Conservation (phyloP, 2,797 vertebrate genomes). For the Smutsia gigantea region DNA sequence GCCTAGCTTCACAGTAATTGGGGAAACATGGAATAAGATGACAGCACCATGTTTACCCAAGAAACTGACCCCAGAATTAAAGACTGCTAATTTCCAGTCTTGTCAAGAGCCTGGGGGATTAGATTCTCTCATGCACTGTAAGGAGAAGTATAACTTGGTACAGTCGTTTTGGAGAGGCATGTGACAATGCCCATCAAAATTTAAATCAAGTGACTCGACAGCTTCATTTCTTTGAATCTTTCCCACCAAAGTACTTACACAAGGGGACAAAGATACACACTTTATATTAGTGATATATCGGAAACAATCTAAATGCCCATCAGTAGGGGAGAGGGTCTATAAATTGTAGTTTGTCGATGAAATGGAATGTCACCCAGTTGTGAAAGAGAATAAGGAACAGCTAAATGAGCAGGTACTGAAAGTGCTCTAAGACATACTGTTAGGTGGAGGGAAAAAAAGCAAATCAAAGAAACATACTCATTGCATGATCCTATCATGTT, state of each 20-base stretch:
- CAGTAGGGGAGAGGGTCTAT: not conserved
- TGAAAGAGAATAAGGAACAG: not conserved
- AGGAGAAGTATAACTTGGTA: not conserved
- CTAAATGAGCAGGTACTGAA: not conserved
- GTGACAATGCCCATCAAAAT: not conserved
- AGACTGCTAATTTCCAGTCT: not conserved
- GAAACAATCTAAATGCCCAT: not conserved
- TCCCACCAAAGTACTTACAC: constrained; percentile 11
- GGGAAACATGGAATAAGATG: not conserved
- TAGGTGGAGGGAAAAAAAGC: not conserved
- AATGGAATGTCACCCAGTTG: not conserved
- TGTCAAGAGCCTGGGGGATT: not conserved
- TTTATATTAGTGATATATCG: not conserved
- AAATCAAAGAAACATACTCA: not conserved
- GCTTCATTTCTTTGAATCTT: not conserved
- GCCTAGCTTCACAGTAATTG: not conserved
- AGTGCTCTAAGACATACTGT: not conserved
- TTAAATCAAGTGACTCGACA: not conserved
- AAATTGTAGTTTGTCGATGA: not conserved
- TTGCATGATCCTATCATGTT: not conserved
- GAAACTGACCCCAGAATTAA: not conserved
- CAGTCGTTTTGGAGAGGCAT: not conserved
- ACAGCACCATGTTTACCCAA: fast-evolving
- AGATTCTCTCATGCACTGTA: not conserved
- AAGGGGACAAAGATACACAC: not conserved